These are phyloP conservation scores for Zosterops borbonicus DNA, from an alignment of 2,113 vertebrate species.

Conservation along the genomic window DNA sequence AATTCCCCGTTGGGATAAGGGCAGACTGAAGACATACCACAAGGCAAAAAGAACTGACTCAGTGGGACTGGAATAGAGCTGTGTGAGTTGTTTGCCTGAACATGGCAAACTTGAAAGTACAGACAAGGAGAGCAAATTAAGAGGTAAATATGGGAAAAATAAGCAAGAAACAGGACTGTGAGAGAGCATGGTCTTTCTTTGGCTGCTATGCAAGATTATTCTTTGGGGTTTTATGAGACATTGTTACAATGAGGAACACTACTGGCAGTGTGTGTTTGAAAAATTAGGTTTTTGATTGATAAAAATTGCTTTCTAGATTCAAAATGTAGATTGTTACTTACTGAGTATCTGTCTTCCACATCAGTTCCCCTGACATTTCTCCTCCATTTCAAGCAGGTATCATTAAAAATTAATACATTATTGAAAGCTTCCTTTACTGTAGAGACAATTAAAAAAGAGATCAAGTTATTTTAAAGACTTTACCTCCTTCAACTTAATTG, in stretches of 20 bases:
- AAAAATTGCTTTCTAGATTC: neutral
- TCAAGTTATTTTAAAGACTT: neutral
- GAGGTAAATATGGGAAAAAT: neutral
- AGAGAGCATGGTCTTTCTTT: neutral
- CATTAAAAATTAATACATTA: conserved; percentile 78
- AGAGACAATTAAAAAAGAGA: conserved; percentile 1
- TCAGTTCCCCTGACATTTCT: conserved; percentile 68
- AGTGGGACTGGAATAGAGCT: neutral
- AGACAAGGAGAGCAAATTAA: neutral
- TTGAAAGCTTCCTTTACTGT: conserved; percentile 73
- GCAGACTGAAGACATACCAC: neutral
- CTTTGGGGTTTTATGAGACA: neutral
- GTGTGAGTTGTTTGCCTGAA: neutral
- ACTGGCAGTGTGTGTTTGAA: neutral
- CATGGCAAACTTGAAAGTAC: neutral
- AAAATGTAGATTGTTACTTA: conserved; percentile 56
- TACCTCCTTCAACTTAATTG: neutral
- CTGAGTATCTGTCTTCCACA: conserved; percentile 70
- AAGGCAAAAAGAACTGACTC: neutral
- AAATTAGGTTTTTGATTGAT: neutral
- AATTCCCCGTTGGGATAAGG: neutral
- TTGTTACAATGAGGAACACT: neutral
- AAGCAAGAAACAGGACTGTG: neutral
- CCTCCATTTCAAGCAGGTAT: conserved; percentile 85
- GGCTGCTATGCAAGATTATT: neutral